Evolutionary conservation across 2,113 vertebrate species (phyloP), one percentile per base, ranked within the genome.

Genomic region (Solenodon paradoxus): DNA sequence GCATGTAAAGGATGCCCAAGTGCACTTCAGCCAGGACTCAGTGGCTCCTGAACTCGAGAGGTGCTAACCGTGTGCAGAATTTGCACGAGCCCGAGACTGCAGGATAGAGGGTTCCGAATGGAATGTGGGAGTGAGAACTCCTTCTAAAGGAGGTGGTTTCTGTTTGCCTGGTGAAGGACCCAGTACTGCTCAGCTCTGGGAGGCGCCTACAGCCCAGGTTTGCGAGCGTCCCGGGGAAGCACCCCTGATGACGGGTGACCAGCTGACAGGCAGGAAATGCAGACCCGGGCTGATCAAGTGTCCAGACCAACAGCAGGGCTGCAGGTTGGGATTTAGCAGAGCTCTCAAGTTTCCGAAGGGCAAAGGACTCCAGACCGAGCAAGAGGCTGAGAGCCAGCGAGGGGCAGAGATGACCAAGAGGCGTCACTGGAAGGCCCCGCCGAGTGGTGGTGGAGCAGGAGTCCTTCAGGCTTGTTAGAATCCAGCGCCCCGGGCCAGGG

Each of bases 321-420:
- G 15, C 19, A 3, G 3, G 16, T 72, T 7, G 22, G 47, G 15
- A 16, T 17, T 0, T 7, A 24, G 42, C 20, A 16, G 19, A n/a
- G 49, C n/a, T 26, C 2, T 26, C 32, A 1, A 24, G 45, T 1
- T 5, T 49, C 30, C 9, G 2, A 53, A 57, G 20, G 16, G 5
- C 30, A 38, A 7, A 89, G 55, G 2, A 0, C n/a, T n/a, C n/a
- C n/a, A n/a, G 7, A 49, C 10, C 2, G 32, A 40, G 55, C 72
- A 28, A 30, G 28, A 12, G 57, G 55, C 24, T 38, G 38, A 57
- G 15, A 32, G 32, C 20, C 69, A 57, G n/a, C n/a, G n/a, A n/a
- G n/a, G 55, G 55, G 20, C 19, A 57, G 17, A 57, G 20, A 57
- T 9, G 55, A 16, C 53, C 19, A n/a, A n/a, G n/a, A n/a, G n/a